These are phyloP conservation scores for Porites rus DNA, from an alignment of 92 coral and sea anemone species.

Conservation along the genomic window DNA sequence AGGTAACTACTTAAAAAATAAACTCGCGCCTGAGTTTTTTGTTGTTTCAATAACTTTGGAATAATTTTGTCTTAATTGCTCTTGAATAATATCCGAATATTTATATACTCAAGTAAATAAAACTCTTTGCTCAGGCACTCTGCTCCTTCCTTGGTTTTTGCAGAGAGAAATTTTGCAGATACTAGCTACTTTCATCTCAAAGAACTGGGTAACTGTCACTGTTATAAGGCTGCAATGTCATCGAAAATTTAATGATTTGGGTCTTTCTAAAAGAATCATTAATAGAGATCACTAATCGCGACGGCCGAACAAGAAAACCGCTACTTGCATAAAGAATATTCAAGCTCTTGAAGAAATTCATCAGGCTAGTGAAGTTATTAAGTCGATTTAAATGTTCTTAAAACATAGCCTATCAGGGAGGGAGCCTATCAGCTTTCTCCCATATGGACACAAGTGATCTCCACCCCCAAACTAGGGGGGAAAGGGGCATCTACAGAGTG, in stretches of 20 bases:
- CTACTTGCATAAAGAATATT: too few relatives aligned
- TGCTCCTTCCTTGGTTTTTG: background rate
- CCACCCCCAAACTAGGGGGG: too few relatives aligned
- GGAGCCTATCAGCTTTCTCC: too few relatives aligned
- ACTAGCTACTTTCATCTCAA: background rate
- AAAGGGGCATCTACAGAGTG: too few relatives aligned
- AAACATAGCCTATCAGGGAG: too few relatives aligned
- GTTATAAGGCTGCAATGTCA: background rate
- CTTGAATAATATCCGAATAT: slow-evolving; percentile 7
- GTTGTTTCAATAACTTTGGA: background rate
- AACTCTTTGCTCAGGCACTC: background rate
- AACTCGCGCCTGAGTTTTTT: background rate
- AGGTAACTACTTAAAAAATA: slow-evolving; percentile 29
- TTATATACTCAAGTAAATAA: slow-evolving; percentile 26
- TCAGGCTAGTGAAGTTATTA: too few relatives aligned
- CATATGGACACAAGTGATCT: too few relatives aligned
- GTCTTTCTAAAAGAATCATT: background rate
- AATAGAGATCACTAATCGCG: too few relatives aligned
- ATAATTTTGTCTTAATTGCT: slow-evolving; percentile 10
- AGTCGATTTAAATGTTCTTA: too few relatives aligned
- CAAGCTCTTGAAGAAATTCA: too few relatives aligned
- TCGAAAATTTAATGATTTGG: background rate
- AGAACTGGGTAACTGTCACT: background rate
- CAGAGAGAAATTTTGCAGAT: background rate
- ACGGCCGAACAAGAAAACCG: too few relatives aligned